Evolutionary conservation across 37 sponge, comb jelly and placozoan genomes (phyloP), one percentile per base, ranked within the genome.

Genomic region (Cladorhizidae sp.): DNA sequence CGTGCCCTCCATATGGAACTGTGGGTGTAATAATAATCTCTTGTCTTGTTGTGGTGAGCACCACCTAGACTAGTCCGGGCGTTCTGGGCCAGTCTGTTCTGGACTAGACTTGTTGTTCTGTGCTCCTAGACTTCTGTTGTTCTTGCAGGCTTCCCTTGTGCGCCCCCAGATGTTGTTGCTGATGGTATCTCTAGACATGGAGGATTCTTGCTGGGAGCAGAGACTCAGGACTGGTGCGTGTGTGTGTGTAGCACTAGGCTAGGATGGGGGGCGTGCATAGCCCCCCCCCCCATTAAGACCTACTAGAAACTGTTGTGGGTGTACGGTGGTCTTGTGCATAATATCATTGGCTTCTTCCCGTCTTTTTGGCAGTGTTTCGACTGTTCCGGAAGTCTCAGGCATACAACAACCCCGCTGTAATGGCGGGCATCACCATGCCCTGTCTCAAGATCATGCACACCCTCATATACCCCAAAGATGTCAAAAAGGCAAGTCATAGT

Each of bases 171-270:
- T 95, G 74, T 38, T 79, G 49, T 72, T 95, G 63, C 90, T 95
- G 38, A 72, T 74, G 20, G 83, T 83, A 26, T 94, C 90, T 23
- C 71, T 95, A 36, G 72, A 38, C 51, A 88, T 92, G 86, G 80
- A 88, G 57, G 95, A 95, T 67, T 51, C 25, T 23, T 95, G 93
- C 58, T 95, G 95, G 95, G 95, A 95, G 64, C 80, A 89, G 74
- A 85, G 95, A 33, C 87, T 95, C 2, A 87, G 79, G 42, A 81
- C 93, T 64, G 94, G 93, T 93, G 31, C 12, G 72, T 61, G 43
- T 3, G 64, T 22, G 59, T 40, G 73, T 72, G 73, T 72, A 3
- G n/a, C n/a, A n/a, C n/a, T n/a, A n/a, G n/a, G n/a, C n/a, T n/a
- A n/a, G n/a, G n/a, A n/a, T n/a, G n/a, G n/a, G n/a, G n/a, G n/a